phyloP scores from a whole-genome alignment of 1,140 invertebrate genomes.

The Drosophila parvula region DNA sequence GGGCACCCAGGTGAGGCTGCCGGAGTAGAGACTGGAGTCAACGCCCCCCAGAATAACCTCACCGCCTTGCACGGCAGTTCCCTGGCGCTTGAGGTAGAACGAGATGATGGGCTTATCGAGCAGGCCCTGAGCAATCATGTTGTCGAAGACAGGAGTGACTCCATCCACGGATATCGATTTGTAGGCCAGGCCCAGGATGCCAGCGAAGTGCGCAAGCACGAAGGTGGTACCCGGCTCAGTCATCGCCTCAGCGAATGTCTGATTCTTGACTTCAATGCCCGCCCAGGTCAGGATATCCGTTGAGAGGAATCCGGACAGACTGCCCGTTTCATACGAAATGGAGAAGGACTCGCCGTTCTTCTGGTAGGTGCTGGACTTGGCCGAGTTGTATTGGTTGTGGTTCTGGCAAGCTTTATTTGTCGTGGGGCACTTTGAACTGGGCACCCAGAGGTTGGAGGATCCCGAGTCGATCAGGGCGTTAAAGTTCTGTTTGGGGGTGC shows the following conservation, averaged over 20 bases:
- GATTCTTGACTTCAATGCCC: constrained; percentile 88
- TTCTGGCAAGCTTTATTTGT: constrained; percentile 90
- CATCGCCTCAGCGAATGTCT: constrained; percentile 98
- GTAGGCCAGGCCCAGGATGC: constrained; percentile 97
- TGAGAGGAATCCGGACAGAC: constrained; percentile 96
- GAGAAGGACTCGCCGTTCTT: constrained; percentile 94
- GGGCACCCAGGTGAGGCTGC: constrained; percentile 73
- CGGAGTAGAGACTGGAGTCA: constrained; percentile 59
- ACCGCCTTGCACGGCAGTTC: constrained; percentile 49
- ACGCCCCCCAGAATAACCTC: constrained; percentile 75
- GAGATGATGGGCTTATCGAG: constrained; percentile 93
- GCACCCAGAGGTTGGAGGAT: constrained; percentile 99
- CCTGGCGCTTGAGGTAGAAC: constrained; percentile 88
- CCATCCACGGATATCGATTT: constrained; percentile 93
- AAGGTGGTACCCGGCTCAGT: constrained; percentile 94
- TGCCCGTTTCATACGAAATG: constrained; percentile 97
- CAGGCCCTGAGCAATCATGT: constrained; percentile 94
- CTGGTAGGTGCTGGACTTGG: constrained; percentile 92
- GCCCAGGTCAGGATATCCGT: constrained; percentile 90
- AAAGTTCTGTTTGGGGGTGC: constrained; percentile 95
- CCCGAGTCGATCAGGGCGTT: constrained; percentile 99
- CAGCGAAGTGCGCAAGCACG: constrained; percentile 97
- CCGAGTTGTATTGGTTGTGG: constrained; percentile 94
- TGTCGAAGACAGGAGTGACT: constrained; percentile 96
- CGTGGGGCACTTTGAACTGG: constrained; percentile 93